Base-by-base conservation (phyloP, 2,888 invertebrate genomes). In the Aspidiotus destructor region DNA sequence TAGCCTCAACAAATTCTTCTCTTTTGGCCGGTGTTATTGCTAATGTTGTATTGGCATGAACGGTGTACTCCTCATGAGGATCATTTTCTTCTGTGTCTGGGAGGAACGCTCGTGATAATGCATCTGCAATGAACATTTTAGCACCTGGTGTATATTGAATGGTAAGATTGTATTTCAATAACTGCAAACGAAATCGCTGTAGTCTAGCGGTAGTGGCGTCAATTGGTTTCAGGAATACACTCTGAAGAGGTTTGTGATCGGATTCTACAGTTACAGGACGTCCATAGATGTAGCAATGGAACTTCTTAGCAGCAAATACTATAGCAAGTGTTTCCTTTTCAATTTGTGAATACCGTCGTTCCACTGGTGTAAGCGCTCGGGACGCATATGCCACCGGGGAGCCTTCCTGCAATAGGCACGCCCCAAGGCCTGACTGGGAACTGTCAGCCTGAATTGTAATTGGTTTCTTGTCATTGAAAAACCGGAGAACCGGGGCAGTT, bases 391-490 rank as follows among this genome's bases (percentile, higher is more conserved):
- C 58, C 11, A 70, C 48, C 2, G 60, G 65, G 11, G 64, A 61
- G 42, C 65, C 64, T 16, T 17, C 17, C 54, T 65, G 67, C 2
- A 70, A 16, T 40, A 70, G 40, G 13, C 60, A 60, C 10, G 65
- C 58, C 5, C 65, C 65, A 52, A 70, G 58, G 44, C 60, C 62
- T 15, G 69, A 41, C 63, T 71, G 40, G 1, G 65, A 70, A 7
- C 52, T 41, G 13, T 65, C 69, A 40, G 55, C 61, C 15, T 65
- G 64, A 10, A 70, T 54, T 41, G 53, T 13, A 0, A 64, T 11
- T 42, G n/a, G 40, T 70, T 72, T 41, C 28, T 58, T 52, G 13
- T 58, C 48, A 58, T 72, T 65, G 60, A 71, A 72, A 42, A 70
- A 40, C 61, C 62, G 67, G 60, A 73, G 62, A 40, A 69, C 68